Evolutionary conservation across 2,797 vertebrate genomes (phyloP).

Genomic region (Lagocephalus sceleratus): DNA sequence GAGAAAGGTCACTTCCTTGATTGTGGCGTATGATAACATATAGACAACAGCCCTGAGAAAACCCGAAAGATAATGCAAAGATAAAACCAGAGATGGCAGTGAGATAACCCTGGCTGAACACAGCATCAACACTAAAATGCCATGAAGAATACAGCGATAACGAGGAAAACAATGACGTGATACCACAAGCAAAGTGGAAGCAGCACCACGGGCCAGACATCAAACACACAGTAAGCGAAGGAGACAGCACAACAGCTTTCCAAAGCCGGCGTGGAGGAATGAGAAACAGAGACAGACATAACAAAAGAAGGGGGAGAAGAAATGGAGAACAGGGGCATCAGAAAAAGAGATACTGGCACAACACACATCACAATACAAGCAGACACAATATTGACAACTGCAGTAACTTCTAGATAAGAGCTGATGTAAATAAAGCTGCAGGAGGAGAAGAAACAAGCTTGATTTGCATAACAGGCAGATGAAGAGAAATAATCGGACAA

Average conservation of each 20-base stretch:
- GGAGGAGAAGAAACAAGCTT: slow-evolving; percentile 5
- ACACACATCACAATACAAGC: slow-evolving; percentile 27
- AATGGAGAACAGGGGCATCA: slow-evolving; percentile 18
- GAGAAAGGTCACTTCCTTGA: slow-evolving; percentile 58
- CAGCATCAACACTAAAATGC: slow-evolving; percentile 25
- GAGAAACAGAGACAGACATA: slow-evolving; percentile 41
- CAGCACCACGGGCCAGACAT: slow-evolving; percentile 22
- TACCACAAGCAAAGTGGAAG: slow-evolving; percentile 25
- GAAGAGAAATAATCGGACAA: not conserved
- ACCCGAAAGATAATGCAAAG: slow-evolving; percentile 50
- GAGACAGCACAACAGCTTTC: slow-evolving; percentile 42
- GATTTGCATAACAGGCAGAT: slow-evolving; percentile 10
- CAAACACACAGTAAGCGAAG: slow-evolving; percentile 42
- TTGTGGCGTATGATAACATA: slow-evolving; percentile 39
- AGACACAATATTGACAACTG: slow-evolving; percentile 52
- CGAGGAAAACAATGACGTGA: slow-evolving; percentile 23
- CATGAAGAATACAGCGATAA: slow-evolving; percentile 27
- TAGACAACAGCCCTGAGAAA: slow-evolving; percentile 35
- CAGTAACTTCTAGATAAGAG: slow-evolving; percentile 20
- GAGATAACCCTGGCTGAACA: slow-evolving; percentile 38
- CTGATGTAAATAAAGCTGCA: slow-evolving; percentile 23
- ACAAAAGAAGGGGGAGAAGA: slow-evolving; percentile 51
- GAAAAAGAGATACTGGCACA: slow-evolving; percentile 19
- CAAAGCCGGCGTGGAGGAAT: slow-evolving; percentile 33
- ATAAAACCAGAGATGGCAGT: slow-evolving; percentile 50